Evolutionary conservation across 2,113 vertebrate genomes (phyloP), one percentile per base, ranked within the genome.

Genomic region (Nycticorax nycticorax): DNA sequence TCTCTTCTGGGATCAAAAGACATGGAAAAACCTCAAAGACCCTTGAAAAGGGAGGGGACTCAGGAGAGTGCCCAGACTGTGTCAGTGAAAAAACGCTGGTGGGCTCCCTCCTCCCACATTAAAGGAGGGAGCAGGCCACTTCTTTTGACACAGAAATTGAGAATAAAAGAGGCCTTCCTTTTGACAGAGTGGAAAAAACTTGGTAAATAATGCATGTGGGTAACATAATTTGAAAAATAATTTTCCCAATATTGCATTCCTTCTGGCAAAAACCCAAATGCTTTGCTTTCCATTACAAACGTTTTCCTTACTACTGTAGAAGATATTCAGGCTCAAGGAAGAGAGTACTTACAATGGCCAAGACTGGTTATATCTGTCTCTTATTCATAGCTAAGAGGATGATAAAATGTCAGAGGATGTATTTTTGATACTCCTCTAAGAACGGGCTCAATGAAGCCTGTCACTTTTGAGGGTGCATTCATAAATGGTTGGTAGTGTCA

Each of bases 1-100:
- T 89, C 66, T 71, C 62, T 88, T 92, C 66, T 78, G 62, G 85
- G 74, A 89, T 96, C 94, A 96, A 96, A 96, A 91, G 81, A 68
- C 17, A 50, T n/a, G 12, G 35, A 45, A 89, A 91, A 88, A 57
- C 52, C 93, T 94, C 89, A 82, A 85, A 95, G 81, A 79, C 12
- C 9, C 43, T 94, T 85, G 81, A 73, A 89, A 83, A 89, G 33
- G 39, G 30, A 89, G 32, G 20, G 6, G n/a, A 64, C 43, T 87
- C 56, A 9, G 56, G 23, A 75, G 27, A 87, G 35, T 67, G 56
- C 37, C 23, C 80, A 87, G 68, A 63, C 8, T 73, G 15, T 92
- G 66, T 50, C 39, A 85, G 20, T 33, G 56, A 89, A 76, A 93
- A 89, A 53, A 30, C 0, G 1, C 27, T 66, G 35, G 30, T 91